phyloP scores from a whole-genome alignment of 2,797 vertebrate species.

The Phrynocephalus guinanensis region DNA sequence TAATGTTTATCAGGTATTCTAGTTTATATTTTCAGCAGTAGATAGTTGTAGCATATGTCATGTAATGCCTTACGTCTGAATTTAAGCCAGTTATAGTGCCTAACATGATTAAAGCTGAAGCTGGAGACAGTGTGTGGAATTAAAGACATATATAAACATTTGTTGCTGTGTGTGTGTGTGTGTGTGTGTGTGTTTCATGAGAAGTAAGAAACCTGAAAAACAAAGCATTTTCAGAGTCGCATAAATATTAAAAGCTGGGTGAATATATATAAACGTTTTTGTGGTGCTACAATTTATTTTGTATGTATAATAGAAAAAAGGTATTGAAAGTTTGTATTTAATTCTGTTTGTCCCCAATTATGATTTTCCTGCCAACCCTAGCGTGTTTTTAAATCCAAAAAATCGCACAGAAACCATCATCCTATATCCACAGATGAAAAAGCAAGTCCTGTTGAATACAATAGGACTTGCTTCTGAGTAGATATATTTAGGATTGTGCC shows the following conservation, averaged over 20 bases:
- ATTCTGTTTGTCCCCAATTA: background rate
- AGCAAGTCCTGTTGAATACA: background rate
- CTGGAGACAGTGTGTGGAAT: background rate
- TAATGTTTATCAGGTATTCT: background rate
- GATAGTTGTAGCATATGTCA: background rate
- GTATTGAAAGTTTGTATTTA: conserved; percentile 12
- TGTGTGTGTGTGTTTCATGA: background rate
- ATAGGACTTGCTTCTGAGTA: background rate
- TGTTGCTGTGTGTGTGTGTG: background rate
- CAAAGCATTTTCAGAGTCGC: background rate
- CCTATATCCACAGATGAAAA: background rate
- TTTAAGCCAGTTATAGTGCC: background rate
- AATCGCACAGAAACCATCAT: conserved; percentile 14
- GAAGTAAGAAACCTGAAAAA: background rate
- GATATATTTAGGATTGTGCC: background rate
- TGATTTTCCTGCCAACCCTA: background rate
- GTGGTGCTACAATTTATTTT: background rate
- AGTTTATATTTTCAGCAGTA: background rate
- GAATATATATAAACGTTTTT: background rate
- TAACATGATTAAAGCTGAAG: background rate
- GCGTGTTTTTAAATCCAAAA: conserved; percentile 32
- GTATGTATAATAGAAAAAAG: background rate
- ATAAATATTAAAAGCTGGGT: background rate
- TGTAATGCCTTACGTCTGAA: background rate
- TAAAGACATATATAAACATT: conserved; percentile 12